Base-by-base conservation (phyloP, 2,113 vertebrate species). In the Apteryx mantelli region DNA sequence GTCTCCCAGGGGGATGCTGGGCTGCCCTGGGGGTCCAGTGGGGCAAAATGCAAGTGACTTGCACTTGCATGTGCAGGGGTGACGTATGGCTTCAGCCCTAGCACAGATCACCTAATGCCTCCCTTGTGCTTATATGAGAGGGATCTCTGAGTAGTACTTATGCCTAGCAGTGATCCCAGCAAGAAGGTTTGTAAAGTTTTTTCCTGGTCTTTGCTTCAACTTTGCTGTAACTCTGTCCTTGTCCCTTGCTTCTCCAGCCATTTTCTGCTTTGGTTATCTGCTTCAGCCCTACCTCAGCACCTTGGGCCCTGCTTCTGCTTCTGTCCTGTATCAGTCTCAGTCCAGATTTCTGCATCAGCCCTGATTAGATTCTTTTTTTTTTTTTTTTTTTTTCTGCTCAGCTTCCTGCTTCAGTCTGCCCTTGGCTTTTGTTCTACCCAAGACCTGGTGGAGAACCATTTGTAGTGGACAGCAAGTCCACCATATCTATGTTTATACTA, bases 401-500 rank as follows among this genome's bases (percentile, higher is more conserved):
- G 6, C 74, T 87, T 16, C 74, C 25, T 32, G 4, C 38, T 76
- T 7, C 1, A 1, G 11, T 64, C 36, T 73, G 32, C 42, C 17
- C 22, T 40, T 73, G 83, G 40, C 13, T 86, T 46, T 91, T 82
- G 13, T 34, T 73, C 18, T 17, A 1, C 22, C 63, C 15, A 38
- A 25, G 42, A 42, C 34, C 40, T 42, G 28, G 28, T 11, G 50
- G 34, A 68, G 38, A 90, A 21, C 22, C 9, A 17, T 63, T 68
- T 73, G 11, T 20, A 82, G 7, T 6, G 32, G 9, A 34, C 26
- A 52, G 8, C 22, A 76, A 28, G 25, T 44, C 46, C 9, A 20
- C 28, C 11, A 3, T 11, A 9, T 25, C 2, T 14, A 5, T 48
- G 30, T 26, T 21, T 21, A 0, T 22, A 25, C 16, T 56, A 11